Evolutionary conservation across 2,797 vertebrate genomes (phyloP).

Genomic region (Limosa lapponica): DNA sequence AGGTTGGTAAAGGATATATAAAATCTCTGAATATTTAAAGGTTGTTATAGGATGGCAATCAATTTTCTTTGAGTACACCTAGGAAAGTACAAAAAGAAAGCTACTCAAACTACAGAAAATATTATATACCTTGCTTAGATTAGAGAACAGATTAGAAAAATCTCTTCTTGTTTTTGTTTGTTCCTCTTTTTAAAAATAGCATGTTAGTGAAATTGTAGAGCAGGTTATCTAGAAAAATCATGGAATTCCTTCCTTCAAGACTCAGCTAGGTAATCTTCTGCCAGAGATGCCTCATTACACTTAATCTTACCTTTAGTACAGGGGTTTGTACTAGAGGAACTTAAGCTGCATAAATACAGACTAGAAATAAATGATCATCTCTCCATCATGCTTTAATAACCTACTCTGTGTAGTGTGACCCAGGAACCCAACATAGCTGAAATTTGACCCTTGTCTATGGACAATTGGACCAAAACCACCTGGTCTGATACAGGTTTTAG

Average conservation of each 20-base stretch:
- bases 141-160: background rate
- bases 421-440: background rate
- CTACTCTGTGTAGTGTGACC: background rate
- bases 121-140: background rate
- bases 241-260: background rate
- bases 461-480: rapidly evolving
- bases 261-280: background rate
- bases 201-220: background rate
- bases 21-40: slow-evolving; percentile 4
- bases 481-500: background rate
- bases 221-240: background rate
- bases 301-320: background rate
- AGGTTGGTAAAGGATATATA: background rate
- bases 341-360: background rate
- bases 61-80: background rate
- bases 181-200: background rate
- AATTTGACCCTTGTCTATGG: background rate
- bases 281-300: background rate
- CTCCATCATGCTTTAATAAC: background rate
- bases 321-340: background rate
- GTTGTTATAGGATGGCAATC: background rate
- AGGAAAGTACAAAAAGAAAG: background rate
- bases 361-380: background rate
- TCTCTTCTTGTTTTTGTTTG: background rate
- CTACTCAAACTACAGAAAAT: background rate